phyloP scores from a whole-genome alignment of 2,888 invertebrate species.

The Acronicta psi region DNA sequence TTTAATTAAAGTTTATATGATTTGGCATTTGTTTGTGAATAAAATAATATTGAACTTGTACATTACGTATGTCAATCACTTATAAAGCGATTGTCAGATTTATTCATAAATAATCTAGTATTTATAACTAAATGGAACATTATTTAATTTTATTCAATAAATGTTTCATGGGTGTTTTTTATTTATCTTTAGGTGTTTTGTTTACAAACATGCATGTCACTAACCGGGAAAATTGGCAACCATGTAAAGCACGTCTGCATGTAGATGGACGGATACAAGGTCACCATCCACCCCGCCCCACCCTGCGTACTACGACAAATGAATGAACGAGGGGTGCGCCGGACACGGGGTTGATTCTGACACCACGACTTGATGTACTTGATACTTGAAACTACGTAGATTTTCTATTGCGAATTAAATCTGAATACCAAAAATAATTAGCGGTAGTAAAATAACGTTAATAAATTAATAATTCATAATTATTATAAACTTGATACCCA shows the following conservation, averaged over 20 bases:
- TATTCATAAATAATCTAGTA: no score
- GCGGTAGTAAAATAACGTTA: no score
- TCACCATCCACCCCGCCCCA: constrained; percentile 40
- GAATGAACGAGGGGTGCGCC: constrained; percentile 77
- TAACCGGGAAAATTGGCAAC: constrained; percentile 19
- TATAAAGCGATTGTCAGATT: no score
- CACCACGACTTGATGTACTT: constrained; percentile 42
- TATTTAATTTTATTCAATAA: no score
- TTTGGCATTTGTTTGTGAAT: not conserved
- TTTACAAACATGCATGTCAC: constrained; percentile 17
- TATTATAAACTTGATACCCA: no score
- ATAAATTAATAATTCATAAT: no score
- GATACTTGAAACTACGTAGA: constrained; percentile 62
- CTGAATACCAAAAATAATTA: not conserved
- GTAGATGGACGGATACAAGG: constrained; percentile 44
- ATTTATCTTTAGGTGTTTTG: not conserved
- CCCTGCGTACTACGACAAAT: constrained; percentile 66
- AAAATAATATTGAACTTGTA: not conserved
- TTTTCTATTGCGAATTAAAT: not conserved
- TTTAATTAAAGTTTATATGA: constrained; percentile 15
- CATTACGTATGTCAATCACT: no score
- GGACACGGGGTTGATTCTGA: constrained; percentile 64
- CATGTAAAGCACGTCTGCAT: constrained; percentile 33
- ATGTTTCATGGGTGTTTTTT: no score
- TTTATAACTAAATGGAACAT: not conserved